Evolutionary conservation across 2,888 invertebrate species (phyloP).

Genomic region (Cosmopolites sordidus): DNA sequence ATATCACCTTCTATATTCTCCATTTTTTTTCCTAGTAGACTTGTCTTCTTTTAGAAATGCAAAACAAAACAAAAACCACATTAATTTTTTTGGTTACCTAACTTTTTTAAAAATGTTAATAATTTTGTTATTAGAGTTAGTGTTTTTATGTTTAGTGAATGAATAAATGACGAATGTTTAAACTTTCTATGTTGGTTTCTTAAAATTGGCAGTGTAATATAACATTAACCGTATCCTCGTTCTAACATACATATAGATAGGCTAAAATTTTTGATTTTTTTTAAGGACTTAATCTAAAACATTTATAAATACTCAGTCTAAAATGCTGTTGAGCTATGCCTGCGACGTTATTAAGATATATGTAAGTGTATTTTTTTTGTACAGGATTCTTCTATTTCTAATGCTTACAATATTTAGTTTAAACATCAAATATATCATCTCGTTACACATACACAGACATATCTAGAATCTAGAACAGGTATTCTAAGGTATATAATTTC

Average conservation of each 20-base stretch:
- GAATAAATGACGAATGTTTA: too few species aligned
- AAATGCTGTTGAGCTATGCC: slow-evolving; percentile 3
- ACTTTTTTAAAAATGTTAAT: too few species aligned
- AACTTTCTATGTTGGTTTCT: too few species aligned
- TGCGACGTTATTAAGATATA: background rate
- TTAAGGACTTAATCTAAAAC: slow-evolving; percentile 1
- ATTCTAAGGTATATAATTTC: background rate
- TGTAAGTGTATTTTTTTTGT: background rate
- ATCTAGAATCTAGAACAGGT: background rate
- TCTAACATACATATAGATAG: background rate
- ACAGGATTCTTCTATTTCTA: background rate
- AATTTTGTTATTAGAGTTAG: too few species aligned
- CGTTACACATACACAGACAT: background rate
- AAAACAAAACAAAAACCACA: too few species aligned
- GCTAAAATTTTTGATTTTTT: background rate
- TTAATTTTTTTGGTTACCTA: too few species aligned
- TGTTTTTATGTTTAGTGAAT: too few species aligned
- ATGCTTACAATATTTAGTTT: background rate
- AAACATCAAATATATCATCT: background rate
- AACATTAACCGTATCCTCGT: background rate
- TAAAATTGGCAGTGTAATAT: slow-evolving; percentile 6
- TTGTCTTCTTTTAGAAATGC: too few species aligned
- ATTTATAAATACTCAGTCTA: slow-evolving; percentile 16
- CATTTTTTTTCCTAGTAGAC: too few species aligned
- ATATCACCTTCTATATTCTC: too few species aligned